A percentile compares a stretch with the other conserved stretches of the same genome.
Conservation (phyloP, 2,888 invertebrate species). For the Nipponacmea schrenckii region DNA sequence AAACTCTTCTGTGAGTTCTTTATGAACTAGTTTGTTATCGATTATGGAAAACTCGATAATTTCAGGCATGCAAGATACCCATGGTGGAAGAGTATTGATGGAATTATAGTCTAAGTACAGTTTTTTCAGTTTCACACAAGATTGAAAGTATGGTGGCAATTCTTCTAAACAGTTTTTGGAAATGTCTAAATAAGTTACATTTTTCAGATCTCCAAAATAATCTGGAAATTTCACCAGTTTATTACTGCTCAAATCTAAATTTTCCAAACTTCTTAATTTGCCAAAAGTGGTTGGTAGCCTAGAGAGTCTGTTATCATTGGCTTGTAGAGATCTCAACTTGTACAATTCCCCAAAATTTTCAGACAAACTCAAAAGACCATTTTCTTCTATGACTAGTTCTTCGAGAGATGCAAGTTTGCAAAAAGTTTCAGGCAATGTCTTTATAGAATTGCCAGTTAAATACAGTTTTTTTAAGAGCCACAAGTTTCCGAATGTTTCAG, state of each 20-base stretch:
- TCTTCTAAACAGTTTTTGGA: slow-evolving; percentile 45
- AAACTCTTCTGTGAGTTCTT: slow-evolving; percentile 40
- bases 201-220: slow-evolving; percentile 40
- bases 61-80: slow-evolving; percentile 41
- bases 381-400: slow-evolving; percentile 44
- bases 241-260: slow-evolving; percentile 47
- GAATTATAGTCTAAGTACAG: slow-evolving; percentile 45
- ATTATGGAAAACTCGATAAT: slow-evolving; percentile 43
- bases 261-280: slow-evolving; percentile 38
- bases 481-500: slow-evolving; percentile 44
- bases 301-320: slow-evolving; percentile 14
- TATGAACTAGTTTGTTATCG: slow-evolving; percentile 45
- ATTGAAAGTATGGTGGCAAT: slow-evolving; percentile 41
- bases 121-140: slow-evolving; percentile 39
- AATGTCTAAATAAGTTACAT: slow-evolving; percentile 45
- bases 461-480: slow-evolving; percentile 35
- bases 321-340: too few species aligned
- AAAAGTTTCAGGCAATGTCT: slow-evolving; percentile 47
- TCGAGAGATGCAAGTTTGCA: slow-evolving; percentile 41
- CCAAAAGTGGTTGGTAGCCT: slow-evolving; percentile 46
- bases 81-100: slow-evolving; percentile 42
- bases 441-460: slow-evolving; percentile 47
- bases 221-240: slow-evolving; percentile 42
- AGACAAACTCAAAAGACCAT: slow-evolving; percentile 39
- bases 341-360: slow-evolving; percentile 34